Percentiles rank a stretch among this genome's conserved stretches.
Evolutionary conservation across 2,888 invertebrate genomes (phyloP).

Genomic region (Papilio elwesi): DNA sequence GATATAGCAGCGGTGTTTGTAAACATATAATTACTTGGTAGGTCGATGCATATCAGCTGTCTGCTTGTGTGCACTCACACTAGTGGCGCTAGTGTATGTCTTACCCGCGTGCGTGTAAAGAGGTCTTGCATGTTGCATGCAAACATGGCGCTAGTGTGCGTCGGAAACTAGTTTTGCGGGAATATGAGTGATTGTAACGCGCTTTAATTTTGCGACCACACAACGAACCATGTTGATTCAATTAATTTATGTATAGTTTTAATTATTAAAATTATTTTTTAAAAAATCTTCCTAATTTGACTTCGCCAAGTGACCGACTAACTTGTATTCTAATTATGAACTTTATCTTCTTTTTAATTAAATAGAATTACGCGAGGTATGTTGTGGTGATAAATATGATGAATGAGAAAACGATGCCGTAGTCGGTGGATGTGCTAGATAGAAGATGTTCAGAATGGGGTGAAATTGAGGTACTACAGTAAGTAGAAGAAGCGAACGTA

Average conservation of each 20-base stretch:
- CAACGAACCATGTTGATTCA: constrained; percentile 58
- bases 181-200: constrained; percentile 68
- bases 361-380: too few relatives aligned
- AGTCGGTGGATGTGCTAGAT: too few relatives aligned
- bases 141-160: constrained; percentile 50
- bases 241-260: constrained; percentile 59
- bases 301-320: neutral
- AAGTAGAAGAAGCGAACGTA: too few relatives aligned
- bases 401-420: too few relatives aligned
- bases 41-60: constrained; percentile 78
- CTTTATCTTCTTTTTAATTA: too few relatives aligned
- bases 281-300: neutral
- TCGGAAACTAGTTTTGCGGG: constrained; percentile 70
- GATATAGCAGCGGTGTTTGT: constrained; percentile 70
- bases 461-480: too few relatives aligned
- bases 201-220: constrained; percentile 63
- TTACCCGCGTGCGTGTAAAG: constrained; percentile 41
- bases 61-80: constrained; percentile 52
- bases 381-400: too few relatives aligned
- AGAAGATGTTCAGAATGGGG: too few relatives aligned
- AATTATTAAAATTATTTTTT: constrained; percentile 26
- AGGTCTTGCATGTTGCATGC: constrained; percentile 38
- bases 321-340: too few relatives aligned
- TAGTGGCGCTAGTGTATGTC: constrained; percentile 41
- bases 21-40: constrained; percentile 84